Evolutionary conservation across 2,888 invertebrate genomes (phyloP).

Genomic region (Tetheella fluctuosa): DNA sequence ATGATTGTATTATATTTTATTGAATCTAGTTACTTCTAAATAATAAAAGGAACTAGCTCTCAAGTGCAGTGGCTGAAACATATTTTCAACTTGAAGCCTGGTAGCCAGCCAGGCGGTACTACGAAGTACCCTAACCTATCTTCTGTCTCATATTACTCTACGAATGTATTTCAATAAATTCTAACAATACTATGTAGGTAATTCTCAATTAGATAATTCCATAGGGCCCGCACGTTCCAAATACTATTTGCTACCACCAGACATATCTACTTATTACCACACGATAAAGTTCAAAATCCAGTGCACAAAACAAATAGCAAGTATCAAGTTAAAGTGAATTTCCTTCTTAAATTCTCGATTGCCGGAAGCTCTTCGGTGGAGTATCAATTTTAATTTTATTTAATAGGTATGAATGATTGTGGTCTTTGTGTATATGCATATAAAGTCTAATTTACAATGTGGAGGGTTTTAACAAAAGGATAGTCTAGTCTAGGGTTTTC

Average conservation of each 20-base stretch:
- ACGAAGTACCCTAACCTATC: too few relatives aligned
- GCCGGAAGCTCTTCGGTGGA: conserved; percentile 18
- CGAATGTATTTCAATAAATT: too few relatives aligned
- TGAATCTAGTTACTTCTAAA: too few relatives aligned
- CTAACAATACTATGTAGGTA: background rate
- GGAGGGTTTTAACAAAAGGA: background rate
- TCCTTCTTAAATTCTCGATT: conserved; percentile 31
- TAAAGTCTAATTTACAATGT: conserved; percentile 11
- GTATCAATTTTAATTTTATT: conserved; percentile 8
- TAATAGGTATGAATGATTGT: background rate
- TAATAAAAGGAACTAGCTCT: too few relatives aligned
- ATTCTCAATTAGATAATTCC: background rate
- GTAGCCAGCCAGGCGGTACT: too few relatives aligned
- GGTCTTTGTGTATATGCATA: background rate
- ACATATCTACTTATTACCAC: background rate
- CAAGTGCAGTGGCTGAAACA: too few relatives aligned
- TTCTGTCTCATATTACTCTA: too few relatives aligned
- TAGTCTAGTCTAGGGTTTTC: conserved; percentile 8
- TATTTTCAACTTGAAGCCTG: too few relatives aligned
- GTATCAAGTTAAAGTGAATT: conserved; percentile 17
- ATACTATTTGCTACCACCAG: background rate
- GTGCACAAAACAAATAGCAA: background rate
- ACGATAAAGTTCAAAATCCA: conserved; percentile 5
- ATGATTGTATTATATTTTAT: too few relatives aligned
- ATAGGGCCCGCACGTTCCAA: background rate